Percentiles rank a stretch among this genome's conserved stretches.
Evolutionary conservation across 1,140 invertebrate genomes (phyloP).

Genomic region (Atopsyche davidsoni): DNA sequence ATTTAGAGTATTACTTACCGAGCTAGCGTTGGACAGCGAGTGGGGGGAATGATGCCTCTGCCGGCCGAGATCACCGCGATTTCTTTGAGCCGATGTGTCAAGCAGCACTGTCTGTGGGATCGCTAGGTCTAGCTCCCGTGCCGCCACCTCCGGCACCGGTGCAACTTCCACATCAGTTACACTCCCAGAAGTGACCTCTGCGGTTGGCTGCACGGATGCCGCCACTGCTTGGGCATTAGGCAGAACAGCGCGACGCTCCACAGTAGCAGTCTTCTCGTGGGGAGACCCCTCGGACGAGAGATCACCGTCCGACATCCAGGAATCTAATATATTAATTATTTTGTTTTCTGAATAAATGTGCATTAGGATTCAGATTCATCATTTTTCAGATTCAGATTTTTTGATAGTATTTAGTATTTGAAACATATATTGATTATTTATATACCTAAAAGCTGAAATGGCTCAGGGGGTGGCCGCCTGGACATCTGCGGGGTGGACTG

Average conservation of each 20-base stretch:
- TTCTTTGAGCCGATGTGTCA: slow-evolving; percentile 80
- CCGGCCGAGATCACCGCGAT: slow-evolving; percentile 78
- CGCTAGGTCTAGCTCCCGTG: slow-evolving; percentile 73
- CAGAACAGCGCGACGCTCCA: slow-evolving; percentile 56
- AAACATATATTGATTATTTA: neutral
- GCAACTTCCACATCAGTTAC: slow-evolving; percentile 24
- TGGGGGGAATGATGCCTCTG: slow-evolving; percentile 46
- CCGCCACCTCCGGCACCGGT: slow-evolving; percentile 31
- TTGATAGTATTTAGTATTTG: too few relatives aligned
- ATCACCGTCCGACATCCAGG: slow-evolving; percentile 30
- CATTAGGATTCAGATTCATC: neutral
- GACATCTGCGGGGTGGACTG: slow-evolving; percentile 70
- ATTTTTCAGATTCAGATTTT: too few relatives aligned
- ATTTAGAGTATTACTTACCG: slow-evolving; percentile 52
- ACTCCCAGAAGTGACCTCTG: slow-evolving; percentile 8
- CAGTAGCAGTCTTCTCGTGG: slow-evolving; percentile 65
- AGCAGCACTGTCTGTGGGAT: slow-evolving; percentile 75
- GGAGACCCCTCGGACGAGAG: slow-evolving; percentile 28
- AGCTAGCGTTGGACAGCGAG: slow-evolving; percentile 59
- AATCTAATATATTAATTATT: slow-evolving; percentile 16
- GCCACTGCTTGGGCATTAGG: slow-evolving; percentile 12
- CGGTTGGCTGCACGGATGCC: neutral
- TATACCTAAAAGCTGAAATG: slow-evolving; percentile 33
- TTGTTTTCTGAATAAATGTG: neutral
- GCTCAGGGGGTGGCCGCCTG: slow-evolving; percentile 63